phyloP scores from a whole-genome alignment of 2,113 vertebrate species.

The Thermophis baileyi region DNA sequence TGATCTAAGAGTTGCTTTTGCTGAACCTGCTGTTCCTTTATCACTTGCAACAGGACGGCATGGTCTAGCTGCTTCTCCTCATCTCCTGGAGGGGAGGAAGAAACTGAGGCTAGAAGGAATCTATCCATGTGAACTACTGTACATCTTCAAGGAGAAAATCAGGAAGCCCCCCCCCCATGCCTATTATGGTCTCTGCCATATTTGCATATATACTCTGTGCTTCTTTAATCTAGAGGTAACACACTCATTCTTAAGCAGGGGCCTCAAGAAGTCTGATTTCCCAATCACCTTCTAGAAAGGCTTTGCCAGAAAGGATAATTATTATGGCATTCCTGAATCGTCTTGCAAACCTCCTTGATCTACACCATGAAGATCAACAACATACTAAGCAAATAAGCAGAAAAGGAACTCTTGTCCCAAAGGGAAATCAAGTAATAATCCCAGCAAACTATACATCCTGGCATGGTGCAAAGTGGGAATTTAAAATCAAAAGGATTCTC shows the following conservation, averaged over 20 bases:
- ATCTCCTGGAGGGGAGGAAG: conserved; percentile 61
- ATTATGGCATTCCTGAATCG: neutral
- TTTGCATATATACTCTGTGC: neutral
- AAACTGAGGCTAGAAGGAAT: neutral
- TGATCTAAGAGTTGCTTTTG: conserved; percentile 95
- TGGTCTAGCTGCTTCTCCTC: conserved; percentile 83
- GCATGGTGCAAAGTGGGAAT: neutral
- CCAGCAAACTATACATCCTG: neutral
- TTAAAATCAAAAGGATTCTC: neutral
- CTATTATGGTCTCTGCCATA: accelerated
- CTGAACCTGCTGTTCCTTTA: conserved; percentile 93
- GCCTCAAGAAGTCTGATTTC: neutral
- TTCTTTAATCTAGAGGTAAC: neutral
- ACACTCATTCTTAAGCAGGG: neutral
- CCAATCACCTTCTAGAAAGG: too few relatives aligned
- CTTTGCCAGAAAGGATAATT: neutral
- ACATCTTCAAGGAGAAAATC: neutral
- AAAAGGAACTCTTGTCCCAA: neutral
- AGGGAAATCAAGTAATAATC: neutral
- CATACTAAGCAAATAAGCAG: neutral
- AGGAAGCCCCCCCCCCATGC: accelerated
- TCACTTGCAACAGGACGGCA: conserved; percentile 86
- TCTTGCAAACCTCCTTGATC: neutral
- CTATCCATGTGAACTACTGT: neutral
- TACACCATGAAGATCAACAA: neutral